phyloP scores from a whole-genome alignment of 2,113 vertebrate genomes.

The Aphyosemion australe region DNA sequence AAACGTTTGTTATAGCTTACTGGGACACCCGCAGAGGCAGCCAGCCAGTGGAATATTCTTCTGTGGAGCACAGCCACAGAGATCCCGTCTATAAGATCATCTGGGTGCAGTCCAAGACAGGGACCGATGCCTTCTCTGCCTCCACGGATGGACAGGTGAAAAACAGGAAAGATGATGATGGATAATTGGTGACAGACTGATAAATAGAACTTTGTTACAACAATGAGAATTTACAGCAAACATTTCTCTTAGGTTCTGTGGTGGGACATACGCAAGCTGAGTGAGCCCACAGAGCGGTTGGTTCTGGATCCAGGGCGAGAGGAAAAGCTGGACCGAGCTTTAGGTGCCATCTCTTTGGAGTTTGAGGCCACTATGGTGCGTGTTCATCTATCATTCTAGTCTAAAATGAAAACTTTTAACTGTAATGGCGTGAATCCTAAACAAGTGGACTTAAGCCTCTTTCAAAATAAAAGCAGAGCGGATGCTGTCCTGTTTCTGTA shows the following conservation, averaged over 20 bases:
- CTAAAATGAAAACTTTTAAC: too few relatives aligned
- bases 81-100: slow-evolving; percentile 90
- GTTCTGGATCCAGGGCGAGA: slow-evolving; percentile 85
- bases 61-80: slow-evolving; percentile 88
- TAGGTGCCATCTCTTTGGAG: slow-evolving; percentile 88
- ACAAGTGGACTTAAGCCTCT: too few relatives aligned
- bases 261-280: slow-evolving; percentile 93
- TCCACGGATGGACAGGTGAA: slow-evolving; percentile 77
- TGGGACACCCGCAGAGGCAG: slow-evolving; percentile 94
- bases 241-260: slow-evolving; percentile 85
- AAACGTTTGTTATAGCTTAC: slow-evolving; percentile 77
- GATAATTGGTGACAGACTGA: too few relatives aligned
- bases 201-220: too few relatives aligned
- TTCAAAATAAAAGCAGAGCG: too few relatives aligned
- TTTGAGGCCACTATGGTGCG: slow-evolving; percentile 90
- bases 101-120: slow-evolving; percentile 95
- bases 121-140: slow-evolving; percentile 89
- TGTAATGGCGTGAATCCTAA: too few relatives aligned
- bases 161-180: not conserved
- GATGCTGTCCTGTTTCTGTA: too few relatives aligned
- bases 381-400: too few relatives aligned
- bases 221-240: too few relatives aligned
- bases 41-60: slow-evolving; percentile 84
- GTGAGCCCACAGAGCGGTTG: slow-evolving; percentile 85
- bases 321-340: slow-evolving; percentile 80